Conservation (phyloP, 92 coral and sea anemone species). For the Phymanthus crucifer region DNA sequence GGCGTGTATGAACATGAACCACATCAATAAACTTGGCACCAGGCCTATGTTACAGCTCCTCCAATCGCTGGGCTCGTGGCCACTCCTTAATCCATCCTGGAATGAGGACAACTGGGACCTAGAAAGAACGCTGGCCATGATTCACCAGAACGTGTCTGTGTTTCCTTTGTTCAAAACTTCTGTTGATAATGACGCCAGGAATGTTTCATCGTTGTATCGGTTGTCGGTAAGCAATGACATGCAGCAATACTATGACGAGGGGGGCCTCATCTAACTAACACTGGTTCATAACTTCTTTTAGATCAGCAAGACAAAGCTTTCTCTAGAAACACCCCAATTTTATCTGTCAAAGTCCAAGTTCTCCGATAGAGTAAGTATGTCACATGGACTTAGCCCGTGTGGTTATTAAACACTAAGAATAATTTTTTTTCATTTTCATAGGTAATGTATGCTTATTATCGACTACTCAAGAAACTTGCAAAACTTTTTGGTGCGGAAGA, state of each 20-base stretch:
- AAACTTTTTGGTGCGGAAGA: constrained; percentile 28
- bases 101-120: constrained; percentile 50
- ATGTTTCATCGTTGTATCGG: constrained; percentile 52
- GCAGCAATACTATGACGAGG: too few species aligned
- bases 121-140: constrained; percentile 47
- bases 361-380: constrained; percentile 10
- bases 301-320: constrained; percentile 18
- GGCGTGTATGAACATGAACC: constrained; percentile 50
- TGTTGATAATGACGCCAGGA: constrained; percentile 46
- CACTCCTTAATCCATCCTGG: constrained; percentile 39
- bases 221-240: constrained; percentile 70
- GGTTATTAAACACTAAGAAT: neutral
- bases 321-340: constrained; percentile 19
- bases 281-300: constrained; percentile 1
- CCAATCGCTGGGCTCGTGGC: constrained; percentile 50
- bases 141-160: constrained; percentile 42
- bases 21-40: constrained; percentile 52
- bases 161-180: constrained; percentile 52
- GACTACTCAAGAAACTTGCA: constrained; percentile 31
- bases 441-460: constrained; percentile 41
- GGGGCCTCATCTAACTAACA: too few species aligned
- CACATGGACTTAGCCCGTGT: too few species aligned
- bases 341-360: constrained; percentile 15
- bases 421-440: constrained; percentile 3
- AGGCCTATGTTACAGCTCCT: constrained; percentile 50